phyloP scores from a whole-genome alignment of 2,113 vertebrate genomes.

The Megaceryle torquata region DNA sequence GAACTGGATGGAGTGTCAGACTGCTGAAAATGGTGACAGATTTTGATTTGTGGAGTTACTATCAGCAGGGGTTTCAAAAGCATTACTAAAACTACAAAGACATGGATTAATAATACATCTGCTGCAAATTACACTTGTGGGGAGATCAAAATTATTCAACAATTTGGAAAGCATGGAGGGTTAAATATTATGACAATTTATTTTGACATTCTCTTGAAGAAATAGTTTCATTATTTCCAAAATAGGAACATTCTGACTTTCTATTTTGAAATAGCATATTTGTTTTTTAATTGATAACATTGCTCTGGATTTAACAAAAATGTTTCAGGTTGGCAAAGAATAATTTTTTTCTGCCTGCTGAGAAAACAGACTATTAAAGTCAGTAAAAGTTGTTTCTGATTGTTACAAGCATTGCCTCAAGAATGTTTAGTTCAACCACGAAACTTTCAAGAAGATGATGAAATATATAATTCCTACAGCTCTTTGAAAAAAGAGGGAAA shows the following conservation, averaged over 20 bases:
- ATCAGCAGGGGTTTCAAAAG: not conserved
- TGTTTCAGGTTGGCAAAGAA: conserved; percentile 12
- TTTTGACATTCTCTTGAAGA: conserved; percentile 8
- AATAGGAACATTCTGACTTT: not conserved
- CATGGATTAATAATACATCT: not conserved
- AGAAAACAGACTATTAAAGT: not conserved
- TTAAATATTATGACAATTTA: conserved; percentile 44
- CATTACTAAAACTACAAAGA: not conserved
- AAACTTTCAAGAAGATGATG: not conserved
- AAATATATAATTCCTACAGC: not conserved
- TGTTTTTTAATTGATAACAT: conserved; percentile 6
- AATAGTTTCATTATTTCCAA: conserved; percentile 12
- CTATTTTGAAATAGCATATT: not conserved
- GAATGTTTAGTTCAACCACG: not conserved
- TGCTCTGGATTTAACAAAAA: not conserved
- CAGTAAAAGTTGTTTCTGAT: not conserved
- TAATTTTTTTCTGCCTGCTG: not conserved
- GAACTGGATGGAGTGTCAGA: not conserved
- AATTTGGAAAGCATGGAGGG: not conserved
- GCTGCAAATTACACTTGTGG: not conserved
- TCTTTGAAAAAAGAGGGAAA: not conserved
- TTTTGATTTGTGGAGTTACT: not conserved
- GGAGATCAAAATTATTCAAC: conserved; percentile 5
- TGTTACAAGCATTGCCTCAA: not conserved
- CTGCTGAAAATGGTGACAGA: not conserved